Percentiles rank a stretch among this genome's conserved stretches.
phyloP scores from a whole-genome alignment of 2,113 vertebrate genomes.

The Anhinga rufa region DNA sequence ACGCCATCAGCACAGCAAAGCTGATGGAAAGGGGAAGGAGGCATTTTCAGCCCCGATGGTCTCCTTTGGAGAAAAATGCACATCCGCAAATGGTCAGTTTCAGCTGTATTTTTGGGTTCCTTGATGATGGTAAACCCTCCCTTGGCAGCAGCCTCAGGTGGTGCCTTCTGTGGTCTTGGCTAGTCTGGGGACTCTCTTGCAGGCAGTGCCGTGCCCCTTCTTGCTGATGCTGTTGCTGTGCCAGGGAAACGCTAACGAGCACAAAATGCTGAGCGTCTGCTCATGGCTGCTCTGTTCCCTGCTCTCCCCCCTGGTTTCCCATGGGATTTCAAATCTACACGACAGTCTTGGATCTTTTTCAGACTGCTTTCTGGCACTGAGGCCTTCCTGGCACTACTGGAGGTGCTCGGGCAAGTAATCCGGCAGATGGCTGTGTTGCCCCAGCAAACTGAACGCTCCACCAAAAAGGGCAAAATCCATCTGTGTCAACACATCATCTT shows the following conservation, averaged over 20 bases:
- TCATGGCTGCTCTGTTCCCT: not conserved
- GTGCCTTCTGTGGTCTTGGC: not conserved
- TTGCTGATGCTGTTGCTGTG: not conserved
- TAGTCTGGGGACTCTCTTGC: not conserved
- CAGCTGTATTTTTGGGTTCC: not conserved
- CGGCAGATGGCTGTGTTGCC: slow-evolving; percentile 15
- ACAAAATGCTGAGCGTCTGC: not conserved
- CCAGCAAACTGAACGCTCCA: not conserved
- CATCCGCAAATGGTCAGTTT: not conserved
- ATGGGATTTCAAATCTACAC: not conserved
- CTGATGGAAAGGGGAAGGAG: not conserved
- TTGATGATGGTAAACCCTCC: rapidly evolving
- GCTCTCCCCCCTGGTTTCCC: not conserved
- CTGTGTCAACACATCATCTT: slow-evolving; percentile 23
- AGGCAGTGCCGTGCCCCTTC: not conserved
- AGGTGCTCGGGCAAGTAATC: not conserved
- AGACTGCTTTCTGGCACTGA: not conserved
- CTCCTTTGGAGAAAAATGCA: not conserved
- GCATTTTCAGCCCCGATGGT: not conserved
- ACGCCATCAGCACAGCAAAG: not conserved
- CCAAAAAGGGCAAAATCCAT: slow-evolving; percentile 42
- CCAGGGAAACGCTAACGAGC: rapidly evolving
- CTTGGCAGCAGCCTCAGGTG: not conserved
- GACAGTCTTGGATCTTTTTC: not conserved
- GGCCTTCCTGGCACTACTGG: not conserved